phyloP scores from a whole-genome alignment of 2,797 vertebrate species.

The Epinephelus coioides region DNA sequence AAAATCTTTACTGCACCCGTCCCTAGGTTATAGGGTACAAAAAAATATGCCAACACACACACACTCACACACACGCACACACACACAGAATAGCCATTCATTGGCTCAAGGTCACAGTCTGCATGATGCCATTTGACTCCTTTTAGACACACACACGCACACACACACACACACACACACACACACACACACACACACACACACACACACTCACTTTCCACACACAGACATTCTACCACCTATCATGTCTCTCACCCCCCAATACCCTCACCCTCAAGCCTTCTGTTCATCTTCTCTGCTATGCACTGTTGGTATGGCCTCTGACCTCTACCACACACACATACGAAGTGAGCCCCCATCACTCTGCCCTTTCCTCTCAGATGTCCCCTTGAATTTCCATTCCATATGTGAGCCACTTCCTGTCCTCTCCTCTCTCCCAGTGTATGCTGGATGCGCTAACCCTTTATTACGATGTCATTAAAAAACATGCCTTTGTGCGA shows the following conservation, averaged over 20 bases:
- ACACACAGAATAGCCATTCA: not conserved
- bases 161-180: not conserved
- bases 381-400: conserved; percentile 40
- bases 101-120: conserved; percentile 13
- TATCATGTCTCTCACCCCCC: not conserved
- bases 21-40: conserved; percentile 4
- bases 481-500: conserved; percentile 33
- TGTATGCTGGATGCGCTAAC: conserved; percentile 2
- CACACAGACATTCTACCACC: not conserved
- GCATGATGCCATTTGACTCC: conserved; percentile 5
- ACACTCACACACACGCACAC: not conserved
- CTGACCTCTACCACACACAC: conserved; percentile 13
- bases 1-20: too few relatives aligned
- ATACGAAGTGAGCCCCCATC: not conserved
- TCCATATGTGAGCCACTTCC: conserved; percentile 23
- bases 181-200: conserved; percentile 4
- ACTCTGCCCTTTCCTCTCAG: conserved; percentile 37
- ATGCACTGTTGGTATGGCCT: conserved; percentile 15
- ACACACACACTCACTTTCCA: not conserved
- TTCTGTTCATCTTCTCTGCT: conserved; percentile 47
- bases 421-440: not conserved
- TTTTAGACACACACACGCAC: not conserved
- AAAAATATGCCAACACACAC: not conserved
- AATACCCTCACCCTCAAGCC: conserved; percentile 14
- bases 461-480: conserved; percentile 2